Base-by-base conservation (phyloP, 2,113 vertebrate genomes). In the Hemibagrus wyckioides region DNA sequence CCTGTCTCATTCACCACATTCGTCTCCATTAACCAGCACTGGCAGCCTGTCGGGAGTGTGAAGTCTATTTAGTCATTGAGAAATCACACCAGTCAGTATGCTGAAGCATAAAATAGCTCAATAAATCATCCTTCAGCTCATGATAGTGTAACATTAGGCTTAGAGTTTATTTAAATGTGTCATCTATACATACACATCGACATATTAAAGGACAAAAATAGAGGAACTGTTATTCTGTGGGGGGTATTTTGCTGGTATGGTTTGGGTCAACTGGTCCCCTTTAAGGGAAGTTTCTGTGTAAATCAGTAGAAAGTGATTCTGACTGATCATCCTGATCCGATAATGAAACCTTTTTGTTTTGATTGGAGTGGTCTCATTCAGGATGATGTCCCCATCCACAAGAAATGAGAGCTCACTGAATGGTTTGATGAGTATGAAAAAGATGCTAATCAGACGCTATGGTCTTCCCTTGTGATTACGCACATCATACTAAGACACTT, bases 1-100 rank as follows among this genome's bases (percentile, higher is more conserved):
- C 88, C 91, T 67, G 91, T 90, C 89, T 92, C 87, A 83, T 90
- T 81, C 89, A n/a, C 91, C 92, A 93, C 92, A 85, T 90, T 88
- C 59, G 69, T 92, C 88, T 89, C 81, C 6, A 91, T 90, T 93
- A 92, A 89, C 87, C 87, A 92, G 91, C 79, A 83, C 36, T 88
- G 91, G 89, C 87, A 82, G 61, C 87, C 90, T 90, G 89, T 91
- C 89, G 86, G 90, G 87, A 88, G 90, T 80, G 89, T 21, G 81
- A 92, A 91, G 81, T 85, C 76, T 87, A 86, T 86, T 54, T 88
- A 87, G 88, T 89, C 89, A 82, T 88, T 89, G 83, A 75, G 75
- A 88, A 85, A 89, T 67, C 21, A 87, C 36, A 56, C 82, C 86
- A 41, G 65, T 19, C 67, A 79, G 65, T 87, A 7, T 84, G 87